Evolutionary conservation across 2,797 vertebrate genomes (phyloP), one percentile per base, ranked within the genome.

Genomic region (Ptychadena robeensis): DNA sequence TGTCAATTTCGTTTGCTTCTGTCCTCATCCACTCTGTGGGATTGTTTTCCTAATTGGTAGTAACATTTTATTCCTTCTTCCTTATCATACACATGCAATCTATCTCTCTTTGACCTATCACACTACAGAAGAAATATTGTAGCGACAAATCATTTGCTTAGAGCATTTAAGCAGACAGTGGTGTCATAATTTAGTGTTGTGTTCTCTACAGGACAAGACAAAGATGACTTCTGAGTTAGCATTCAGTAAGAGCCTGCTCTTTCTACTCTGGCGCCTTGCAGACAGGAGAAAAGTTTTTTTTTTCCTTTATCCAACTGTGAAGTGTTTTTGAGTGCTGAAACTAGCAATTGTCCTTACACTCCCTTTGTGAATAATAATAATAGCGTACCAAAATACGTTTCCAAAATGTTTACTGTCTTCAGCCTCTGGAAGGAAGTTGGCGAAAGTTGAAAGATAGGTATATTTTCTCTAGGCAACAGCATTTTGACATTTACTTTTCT

Each of bases 71-170:
- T 30, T 31, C 30, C 61, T 30, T 64, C 61, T 22, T 22, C 44
- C 15, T n/a, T 53, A 53, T 53, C 44, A 48, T 18, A 18, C 4
- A 7, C 44, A 53, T 22, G 32, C 65, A 37, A 68, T 31, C 18
- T 6, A 35, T 34, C 65, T 68, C 34, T 35, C 15, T 68, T 68
- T 68, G 31, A 68, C 30, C 61, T 28, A 64, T 64, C 61, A 64
- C 28, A 64, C 30, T 30, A 15, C 61, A 64, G 61, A 28, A 64
- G 61, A 64, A 64, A 28, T 64, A 28, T 30, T 64, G 61, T 31
- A 64, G 61, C 27, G 6, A 64, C 61, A 64, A 64, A 64, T 64
- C 61, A 68, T 34, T 31, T 34, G 66, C 18, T 68, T 68, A 68
- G 34, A 68, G 34, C 31, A 34, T 18, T 68, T 9, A 31, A 6